Conservation (phyloP, 2,888 invertebrate genomes). For the Lycocerus yunnanus region DNA sequence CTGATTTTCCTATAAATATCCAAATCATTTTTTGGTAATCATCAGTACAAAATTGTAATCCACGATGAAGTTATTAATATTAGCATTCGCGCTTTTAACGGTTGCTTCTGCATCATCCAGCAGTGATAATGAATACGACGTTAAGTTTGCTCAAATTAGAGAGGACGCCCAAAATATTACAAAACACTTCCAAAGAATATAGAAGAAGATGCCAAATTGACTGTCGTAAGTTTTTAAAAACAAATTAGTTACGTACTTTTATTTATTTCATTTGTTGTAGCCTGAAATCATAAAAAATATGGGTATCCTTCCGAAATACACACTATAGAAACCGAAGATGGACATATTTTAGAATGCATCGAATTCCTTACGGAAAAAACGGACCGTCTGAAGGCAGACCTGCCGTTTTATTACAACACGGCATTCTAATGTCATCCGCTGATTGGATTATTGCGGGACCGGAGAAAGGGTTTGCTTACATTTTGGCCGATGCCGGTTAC, state of each 20-base stretch:
- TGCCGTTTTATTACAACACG: slow-evolving; percentile 57
- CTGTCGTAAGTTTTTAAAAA: neutral
- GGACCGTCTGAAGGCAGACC: slow-evolving; percentile 46
- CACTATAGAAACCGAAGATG: slow-evolving; percentile 55
- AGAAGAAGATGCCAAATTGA: neutral
- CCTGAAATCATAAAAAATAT: slow-evolving; percentile 45
- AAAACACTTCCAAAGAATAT: neutral
- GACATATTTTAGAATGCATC: slow-evolving; percentile 59
- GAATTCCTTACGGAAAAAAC: slow-evolving; percentile 21
- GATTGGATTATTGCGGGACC: slow-evolving; percentile 59
- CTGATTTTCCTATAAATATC: neutral
- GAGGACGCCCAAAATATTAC: neutral
- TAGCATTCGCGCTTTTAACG: neutral
- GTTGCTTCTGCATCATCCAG: neutral
- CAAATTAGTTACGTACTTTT: neutral
- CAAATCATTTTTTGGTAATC: neutral
- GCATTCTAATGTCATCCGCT: slow-evolving; percentile 57
- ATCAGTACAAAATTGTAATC: neutral
- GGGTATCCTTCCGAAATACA: slow-evolving; percentile 50
- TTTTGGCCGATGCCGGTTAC: slow-evolving; percentile 49
- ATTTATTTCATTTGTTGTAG: slow-evolving; percentile 31
- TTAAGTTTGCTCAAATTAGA: neutral
- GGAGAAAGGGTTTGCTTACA: slow-evolving; percentile 56
- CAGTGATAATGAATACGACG: neutral
- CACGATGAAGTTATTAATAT: neutral